A percentile compares a stretch with the other conserved stretches of the same genome.
Conservation (phyloP, 2,888 invertebrate genomes). For the Habrosyne pyritoides region DNA sequence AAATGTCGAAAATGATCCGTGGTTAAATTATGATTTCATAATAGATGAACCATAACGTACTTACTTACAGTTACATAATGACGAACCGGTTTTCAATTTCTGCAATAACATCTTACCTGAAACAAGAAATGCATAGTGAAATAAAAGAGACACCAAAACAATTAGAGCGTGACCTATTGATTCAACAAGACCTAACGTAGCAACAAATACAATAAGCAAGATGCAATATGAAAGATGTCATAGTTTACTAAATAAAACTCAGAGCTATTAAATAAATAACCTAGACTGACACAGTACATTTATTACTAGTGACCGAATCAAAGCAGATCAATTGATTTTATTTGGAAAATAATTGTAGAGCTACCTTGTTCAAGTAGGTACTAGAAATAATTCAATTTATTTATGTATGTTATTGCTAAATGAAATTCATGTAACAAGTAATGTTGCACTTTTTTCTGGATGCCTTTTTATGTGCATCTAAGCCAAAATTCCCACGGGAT, state of each 20-base stretch:
- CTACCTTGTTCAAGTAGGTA: no score
- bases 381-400: not conserved
- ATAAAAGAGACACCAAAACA: slow-evolving; percentile 21
- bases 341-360: not conserved
- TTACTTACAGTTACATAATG: not conserved
- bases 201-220: slow-evolving; percentile 3
- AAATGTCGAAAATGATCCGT: slow-evolving; percentile 12
- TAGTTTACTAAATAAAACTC: not conserved
- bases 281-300: not conserved
- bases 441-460: no score
- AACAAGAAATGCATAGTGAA: slow-evolving; percentile 41
- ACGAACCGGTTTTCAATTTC: not conserved
- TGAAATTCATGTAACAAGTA: no score
- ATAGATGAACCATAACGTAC: not conserved
- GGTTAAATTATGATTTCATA: not conserved
- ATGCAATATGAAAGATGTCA: not conserved
- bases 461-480: no score
- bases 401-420: no score
- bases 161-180: slow-evolving; percentile 16
- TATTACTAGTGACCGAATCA: not conserved
- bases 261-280: not conserved
- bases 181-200: slow-evolving; percentile 25
- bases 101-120: slow-evolving; percentile 51
- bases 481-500: not conserved
- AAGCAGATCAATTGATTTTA: not conserved